Evolutionary conservation across 2,797 vertebrate genomes (phyloP).

Genomic region (Okamejei kenojei): DNA sequence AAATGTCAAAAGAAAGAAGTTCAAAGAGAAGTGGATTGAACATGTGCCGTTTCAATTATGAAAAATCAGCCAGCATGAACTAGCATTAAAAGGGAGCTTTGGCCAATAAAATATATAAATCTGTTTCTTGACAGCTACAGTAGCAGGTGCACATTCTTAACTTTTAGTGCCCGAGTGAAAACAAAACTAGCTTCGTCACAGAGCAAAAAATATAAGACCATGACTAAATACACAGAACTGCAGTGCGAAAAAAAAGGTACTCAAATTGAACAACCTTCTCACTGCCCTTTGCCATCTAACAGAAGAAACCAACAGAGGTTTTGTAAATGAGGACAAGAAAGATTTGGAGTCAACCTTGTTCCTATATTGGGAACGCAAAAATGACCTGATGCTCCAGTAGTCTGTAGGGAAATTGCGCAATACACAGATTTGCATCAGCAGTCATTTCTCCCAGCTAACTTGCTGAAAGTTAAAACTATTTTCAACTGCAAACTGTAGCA

Average conservation of each 20-base stretch:
- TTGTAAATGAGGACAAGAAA: background rate
- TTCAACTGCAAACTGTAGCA: background rate
- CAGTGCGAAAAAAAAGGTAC: background rate
- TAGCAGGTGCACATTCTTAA: background rate
- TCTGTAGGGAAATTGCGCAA: background rate
- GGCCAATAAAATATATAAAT: background rate
- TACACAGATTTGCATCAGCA: background rate
- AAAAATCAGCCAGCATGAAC: background rate
- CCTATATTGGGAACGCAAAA: no score
- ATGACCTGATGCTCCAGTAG: no score
- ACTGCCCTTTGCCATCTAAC: background rate
- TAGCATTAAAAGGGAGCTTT: background rate
- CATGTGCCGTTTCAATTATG: background rate
- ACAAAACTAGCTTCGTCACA: background rate
- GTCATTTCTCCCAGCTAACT: background rate
- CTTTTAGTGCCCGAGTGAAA: background rate
- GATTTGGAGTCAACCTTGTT: background rate
- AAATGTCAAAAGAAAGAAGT: background rate
- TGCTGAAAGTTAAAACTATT: background rate
- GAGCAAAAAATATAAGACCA: background rate
- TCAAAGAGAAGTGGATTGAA: background rate
- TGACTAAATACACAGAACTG: background rate
- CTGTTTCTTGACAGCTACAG: background rate
- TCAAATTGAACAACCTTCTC: background rate
- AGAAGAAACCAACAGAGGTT: background rate